These are phyloP conservation scores for Congeria kusceri DNA, from an alignment of 2,888 invertebrate genomes.

Conservation along the genomic window DNA sequence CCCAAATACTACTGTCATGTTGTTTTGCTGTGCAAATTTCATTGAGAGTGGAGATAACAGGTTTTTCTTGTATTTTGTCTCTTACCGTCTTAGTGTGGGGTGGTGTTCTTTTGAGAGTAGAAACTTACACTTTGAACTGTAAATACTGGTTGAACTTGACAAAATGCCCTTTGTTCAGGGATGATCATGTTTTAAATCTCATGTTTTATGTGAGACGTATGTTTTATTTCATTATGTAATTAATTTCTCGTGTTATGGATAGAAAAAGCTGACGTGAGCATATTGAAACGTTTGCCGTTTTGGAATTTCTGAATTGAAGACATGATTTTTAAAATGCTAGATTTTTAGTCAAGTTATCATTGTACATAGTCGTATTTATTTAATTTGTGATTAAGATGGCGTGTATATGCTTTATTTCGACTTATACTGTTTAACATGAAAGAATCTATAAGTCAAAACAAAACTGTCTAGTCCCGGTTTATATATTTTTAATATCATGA, in stretches of 20 bases:
- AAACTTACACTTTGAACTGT: constrained; percentile 17
- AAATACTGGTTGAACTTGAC: constrained; percentile 31
- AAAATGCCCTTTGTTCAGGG: constrained; percentile 38
- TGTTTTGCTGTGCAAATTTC: too few relatives aligned
- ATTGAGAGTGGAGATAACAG: neutral
- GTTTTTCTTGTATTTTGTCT: constrained; percentile 25
- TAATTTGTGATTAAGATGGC: constrained; percentile 19
- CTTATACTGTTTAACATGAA: constrained; percentile 40
- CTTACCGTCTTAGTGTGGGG: too few relatives aligned
- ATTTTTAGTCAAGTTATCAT: constrained; percentile 13
- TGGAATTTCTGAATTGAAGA: constrained; percentile 2
- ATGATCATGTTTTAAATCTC: constrained; percentile 9
- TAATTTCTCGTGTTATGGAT: constrained; percentile 8
- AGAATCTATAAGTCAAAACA: constrained; percentile 39
- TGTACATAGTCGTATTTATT: constrained; percentile 62
- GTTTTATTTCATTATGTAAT: constrained; percentile 17
- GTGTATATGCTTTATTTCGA: constrained; percentile 33
- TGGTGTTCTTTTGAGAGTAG: neutral
- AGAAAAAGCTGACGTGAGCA: constrained; percentile 10
- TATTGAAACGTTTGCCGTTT: constrained; percentile 19
- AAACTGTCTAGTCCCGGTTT: constrained; percentile 63
- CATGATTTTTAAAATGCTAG: neutral
- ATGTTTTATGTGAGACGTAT: constrained; percentile 20
- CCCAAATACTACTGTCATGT: too few relatives aligned
- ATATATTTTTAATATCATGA: constrained; percentile 16